These are phyloP conservation scores for Tortrix viridana DNA, from an alignment of 2,888 invertebrate species.

Conservation along the genomic window DNA sequence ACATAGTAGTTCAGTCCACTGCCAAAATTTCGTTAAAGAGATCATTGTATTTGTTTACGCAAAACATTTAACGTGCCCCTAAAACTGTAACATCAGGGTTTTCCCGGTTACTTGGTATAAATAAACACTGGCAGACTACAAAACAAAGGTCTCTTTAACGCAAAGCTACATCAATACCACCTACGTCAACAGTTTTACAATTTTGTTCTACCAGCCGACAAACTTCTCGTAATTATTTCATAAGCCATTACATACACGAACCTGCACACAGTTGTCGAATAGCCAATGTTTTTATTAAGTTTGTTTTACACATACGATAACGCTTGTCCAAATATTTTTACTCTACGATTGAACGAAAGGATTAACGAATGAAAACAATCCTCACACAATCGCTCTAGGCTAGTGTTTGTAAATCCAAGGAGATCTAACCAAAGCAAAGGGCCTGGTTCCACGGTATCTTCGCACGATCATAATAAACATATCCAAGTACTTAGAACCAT, in stretches of 20 bases:
- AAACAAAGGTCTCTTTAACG: background rate
- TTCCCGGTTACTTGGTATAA: no score
- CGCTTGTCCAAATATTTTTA: conserved; percentile 64
- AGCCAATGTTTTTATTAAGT: conserved; percentile 26
- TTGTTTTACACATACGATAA: conserved; percentile 26
- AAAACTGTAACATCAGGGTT: no score
- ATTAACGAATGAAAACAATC: conserved; percentile 62
- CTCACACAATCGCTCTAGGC: conserved; percentile 59
- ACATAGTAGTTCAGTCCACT: no score
- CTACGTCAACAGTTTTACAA: background rate
- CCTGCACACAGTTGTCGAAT: conserved; percentile 12
- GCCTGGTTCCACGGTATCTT: conserved; percentile 57
- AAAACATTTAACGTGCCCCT: no score
- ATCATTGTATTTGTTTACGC: no score
- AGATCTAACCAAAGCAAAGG: conserved; percentile 62
- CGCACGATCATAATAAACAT: conserved; percentile 40
- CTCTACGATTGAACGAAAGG: conserved; percentile 55
- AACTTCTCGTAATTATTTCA: conserved; percentile 17
- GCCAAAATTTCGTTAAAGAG: no score
- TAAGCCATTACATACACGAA: conserved; percentile 11
- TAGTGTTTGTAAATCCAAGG: conserved; percentile 70
- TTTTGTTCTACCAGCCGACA: background rate
- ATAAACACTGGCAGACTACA: no score
- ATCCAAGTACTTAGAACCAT: conserved; percentile 4
- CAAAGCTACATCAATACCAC: background rate